Evolutionary conservation across 2,888 invertebrate species (phyloP), one percentile per base, ranked within the genome.

Genomic region (Myopa tessellatipennis): DNA sequence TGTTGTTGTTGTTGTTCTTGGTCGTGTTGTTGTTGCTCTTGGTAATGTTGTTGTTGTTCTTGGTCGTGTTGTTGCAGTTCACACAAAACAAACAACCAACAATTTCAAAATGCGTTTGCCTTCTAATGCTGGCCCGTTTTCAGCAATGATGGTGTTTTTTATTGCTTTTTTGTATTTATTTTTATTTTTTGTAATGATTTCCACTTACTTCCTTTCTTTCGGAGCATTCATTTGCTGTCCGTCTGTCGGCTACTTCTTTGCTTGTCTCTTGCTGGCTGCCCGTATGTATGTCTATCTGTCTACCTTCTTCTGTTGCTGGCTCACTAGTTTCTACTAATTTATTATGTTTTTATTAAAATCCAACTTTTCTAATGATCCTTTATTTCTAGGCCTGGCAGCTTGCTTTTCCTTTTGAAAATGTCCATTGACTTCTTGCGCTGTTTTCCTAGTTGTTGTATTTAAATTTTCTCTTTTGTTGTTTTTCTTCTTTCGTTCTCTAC

Each of bases 401-500:
- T 18, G 38, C 45, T 68, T 68, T 68, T 68, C 67, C 52, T 73
- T 26, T 73, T 40, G 73, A 34, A 61, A 73, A 60, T 73, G 73
- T 65, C 74, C 74, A 74, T 65, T 74, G 63, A 52, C 74, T 63
- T 74, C 61, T 4, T 4, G 7, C 26, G 40, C n/a, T 68, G 45
- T 68, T 60, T 36, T 38, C 10, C 58, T 65, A 50, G 45, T 74
- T 74, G 63, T 58, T 60, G 36, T 74, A 40, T 65, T 74, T 50
- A 36, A 55, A 34, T 40, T 74, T 65, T 38, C 18, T 50, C 26
- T 74, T 65, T 45, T 63, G 45, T 74, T 74, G 50, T 65, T 65
- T 65, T 63, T 74, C 36, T 63, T 73, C 34, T 72, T 60, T 50
- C 18, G 16, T 74, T 65, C 50, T 65, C 50, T 74, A 65, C 18